Conservation (phyloP, 2,888 invertebrate genomes). For the Pheosia tremula region DNA sequence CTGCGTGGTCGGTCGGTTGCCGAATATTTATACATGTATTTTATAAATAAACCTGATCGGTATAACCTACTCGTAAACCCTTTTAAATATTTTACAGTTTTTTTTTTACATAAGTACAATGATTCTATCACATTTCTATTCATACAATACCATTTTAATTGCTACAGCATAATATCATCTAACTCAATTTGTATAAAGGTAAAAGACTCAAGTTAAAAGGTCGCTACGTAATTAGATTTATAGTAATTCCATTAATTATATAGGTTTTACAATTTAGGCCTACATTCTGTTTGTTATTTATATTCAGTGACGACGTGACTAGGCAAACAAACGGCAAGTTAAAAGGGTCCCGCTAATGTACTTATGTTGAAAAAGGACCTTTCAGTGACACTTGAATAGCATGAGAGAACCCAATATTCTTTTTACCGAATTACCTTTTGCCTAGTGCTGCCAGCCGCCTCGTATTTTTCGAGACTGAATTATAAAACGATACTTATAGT, state of each 20-base stretch:
- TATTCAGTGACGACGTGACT: conserved; percentile 53
- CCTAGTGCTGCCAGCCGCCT: conserved; percentile 18
- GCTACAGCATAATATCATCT: conserved; percentile 6
- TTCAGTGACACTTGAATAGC: conserved; percentile 56
- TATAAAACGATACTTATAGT: conserved; percentile 9
- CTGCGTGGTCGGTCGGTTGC: too few relatives aligned
- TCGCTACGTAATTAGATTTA: conserved; percentile 26
- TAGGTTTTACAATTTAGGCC: conserved; percentile 39
- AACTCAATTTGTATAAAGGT: conserved; percentile 15
- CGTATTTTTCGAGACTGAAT: conserved; percentile 14
- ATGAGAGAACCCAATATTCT: conserved; percentile 50
- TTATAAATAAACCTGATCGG: too few relatives aligned
- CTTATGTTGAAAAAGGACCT: conserved; percentile 50
- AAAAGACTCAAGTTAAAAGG: conserved; percentile 22
- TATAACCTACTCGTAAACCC: too few relatives aligned
- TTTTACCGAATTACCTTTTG: conserved; percentile 44
- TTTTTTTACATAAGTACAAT: too few relatives aligned
- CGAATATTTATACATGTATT: too few relatives aligned
- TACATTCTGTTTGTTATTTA: conserved; percentile 55
- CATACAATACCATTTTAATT: background rate
- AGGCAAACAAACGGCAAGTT: conserved; percentile 55
- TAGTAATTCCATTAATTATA: conserved; percentile 42
- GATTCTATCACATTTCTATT: too few relatives aligned
- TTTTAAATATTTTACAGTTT: too few relatives aligned
- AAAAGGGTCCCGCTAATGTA: conserved; percentile 61